Evolutionary conservation across 53 echinoderm and acorn worm genomes (phyloP).

Genomic region (Echinarachnius parma): DNA sequence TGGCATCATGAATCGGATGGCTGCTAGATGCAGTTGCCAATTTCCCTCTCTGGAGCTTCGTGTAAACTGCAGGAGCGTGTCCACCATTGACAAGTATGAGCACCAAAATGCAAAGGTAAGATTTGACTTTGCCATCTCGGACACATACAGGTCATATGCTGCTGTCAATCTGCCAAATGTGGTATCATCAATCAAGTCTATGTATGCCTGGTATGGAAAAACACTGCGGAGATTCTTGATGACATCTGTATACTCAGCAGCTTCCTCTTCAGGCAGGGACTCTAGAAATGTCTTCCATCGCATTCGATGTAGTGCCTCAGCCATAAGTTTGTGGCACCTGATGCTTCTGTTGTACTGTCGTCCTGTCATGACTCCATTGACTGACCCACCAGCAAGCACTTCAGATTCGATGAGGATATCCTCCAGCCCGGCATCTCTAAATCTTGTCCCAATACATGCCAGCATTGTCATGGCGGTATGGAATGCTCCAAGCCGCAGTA

Average conservation of each 20-base stretch:
- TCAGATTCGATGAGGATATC: constrained; percentile 54
- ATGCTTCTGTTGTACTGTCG: constrained; percentile 54
- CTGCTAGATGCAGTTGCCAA: constrained; percentile 58
- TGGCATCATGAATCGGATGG: constrained; percentile 44
- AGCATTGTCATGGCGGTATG: constrained; percentile 49
- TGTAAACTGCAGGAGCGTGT: constrained; percentile 18
- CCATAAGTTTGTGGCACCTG: constrained; percentile 55
- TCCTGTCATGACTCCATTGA: constrained; percentile 45
- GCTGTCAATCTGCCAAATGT: constrained; percentile 25
- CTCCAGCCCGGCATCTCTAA: constrained; percentile 60
- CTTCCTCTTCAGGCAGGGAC: constrained; percentile 27
- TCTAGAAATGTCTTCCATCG: constrained; percentile 55
- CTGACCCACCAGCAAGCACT: constrained; percentile 50
- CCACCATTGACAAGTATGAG: constrained; percentile 25
- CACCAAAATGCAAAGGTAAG: constrained; percentile 40
- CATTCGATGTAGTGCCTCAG: constrained; percentile 52
- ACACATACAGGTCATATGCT: constrained; percentile 3
- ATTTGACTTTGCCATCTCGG: background rate
- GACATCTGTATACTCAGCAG: constrained; percentile 9
- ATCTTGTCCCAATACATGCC: constrained; percentile 57
- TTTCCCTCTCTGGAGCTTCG: constrained; percentile 41
- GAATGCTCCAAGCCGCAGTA: constrained; percentile 48
- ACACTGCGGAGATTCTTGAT: constrained; percentile 12
- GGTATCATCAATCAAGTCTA: background rate
- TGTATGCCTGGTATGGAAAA: constrained; percentile 29